phyloP scores from a whole-genome alignment of 2,113 vertebrate species.

The Cynopterus brachyotis region DNA sequence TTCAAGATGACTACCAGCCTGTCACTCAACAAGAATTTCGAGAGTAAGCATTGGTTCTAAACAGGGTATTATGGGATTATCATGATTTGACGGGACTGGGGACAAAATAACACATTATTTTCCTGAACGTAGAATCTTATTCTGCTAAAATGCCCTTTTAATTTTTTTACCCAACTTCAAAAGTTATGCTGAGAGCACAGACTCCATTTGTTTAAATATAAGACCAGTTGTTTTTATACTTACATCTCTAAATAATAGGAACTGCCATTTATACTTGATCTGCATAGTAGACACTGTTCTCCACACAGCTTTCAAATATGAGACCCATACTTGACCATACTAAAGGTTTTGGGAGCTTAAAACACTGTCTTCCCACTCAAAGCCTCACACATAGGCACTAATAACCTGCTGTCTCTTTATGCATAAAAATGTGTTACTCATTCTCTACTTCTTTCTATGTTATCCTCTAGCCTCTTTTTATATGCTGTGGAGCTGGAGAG shows the following conservation, averaged over 20 bases:
- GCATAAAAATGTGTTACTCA: neutral
- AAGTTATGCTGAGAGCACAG: neutral
- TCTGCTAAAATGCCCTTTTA: neutral
- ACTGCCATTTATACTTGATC: neutral
- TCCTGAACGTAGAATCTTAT: conserved; percentile 23
- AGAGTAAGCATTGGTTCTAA: conserved; percentile 64
- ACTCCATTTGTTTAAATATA: neutral
- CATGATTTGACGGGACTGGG: neutral
- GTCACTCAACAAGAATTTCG: conserved; percentile 72
- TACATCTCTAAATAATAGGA: neutral
- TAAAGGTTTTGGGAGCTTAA: neutral
- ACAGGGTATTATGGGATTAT: neutral
- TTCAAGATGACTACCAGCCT: conserved; percentile 44
- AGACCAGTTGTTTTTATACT: conserved; percentile 18
- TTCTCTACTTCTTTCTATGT: conserved; percentile 7
- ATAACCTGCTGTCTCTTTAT: neutral
- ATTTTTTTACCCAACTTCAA: conserved; percentile 17
- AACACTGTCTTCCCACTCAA: neutral
- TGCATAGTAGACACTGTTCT: neutral
- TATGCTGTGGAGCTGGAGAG: conserved; percentile 47
- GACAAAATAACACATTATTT: neutral
- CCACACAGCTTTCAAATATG: neutral
- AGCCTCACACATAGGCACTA: neutral
- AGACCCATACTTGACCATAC: neutral
- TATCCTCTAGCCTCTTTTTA: conserved; percentile 73